Evolutionary conservation across 2,113 vertebrate genomes (phyloP), one percentile per base, ranked within the genome.

Genomic region (Rhinogobius similis): DNA sequence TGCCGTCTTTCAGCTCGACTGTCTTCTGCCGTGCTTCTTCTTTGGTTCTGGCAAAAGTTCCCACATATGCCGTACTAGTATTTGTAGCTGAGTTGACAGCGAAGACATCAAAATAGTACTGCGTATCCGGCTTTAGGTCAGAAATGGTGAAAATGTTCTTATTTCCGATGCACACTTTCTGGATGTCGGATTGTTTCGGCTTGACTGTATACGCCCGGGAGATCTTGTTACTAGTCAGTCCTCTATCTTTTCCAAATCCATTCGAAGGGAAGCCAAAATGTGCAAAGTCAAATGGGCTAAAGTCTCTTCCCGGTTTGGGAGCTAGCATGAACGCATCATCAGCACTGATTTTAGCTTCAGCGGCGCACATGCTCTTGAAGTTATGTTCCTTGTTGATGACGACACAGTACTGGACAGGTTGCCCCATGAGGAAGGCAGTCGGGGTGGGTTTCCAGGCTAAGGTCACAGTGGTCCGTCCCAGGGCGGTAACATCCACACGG

Each of bases 71-170:
- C 0, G 96, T 98, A 87, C 98, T 99, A 81, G 89, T 95, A 87
- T 99, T 99, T 83, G 92, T 96, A 64, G 93, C 90, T 36, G 91
- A 85, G 70, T 97, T 97, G 41, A 95, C 90, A 1, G 96, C 95
- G 64, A 99, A 99, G 56, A 99, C 94, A 36, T 99, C 98, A 29
- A 99, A 99, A 88, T 99, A 99, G 91, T 97, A 98, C 84, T 99
- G 98, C 0, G 93, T 99, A 71, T 96, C 95, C 0, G 98, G 98
- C 68, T 97, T 98, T 56, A 99, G 92, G 20, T 96, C 95, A 1
- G 97, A 96, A 67, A 99, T 92, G 0, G 97, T 98, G 88, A 96
- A 99, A 86, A 97, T 94, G 81, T 96, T 98, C 90, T 99, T 99
- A 85, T 96, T 97, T 26, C 94, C 95, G 0, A 99, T 94, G 81